A percentile compares a stretch with the other conserved stretches of the same genome.
Conservation (phyloP, 2,113 vertebrate genomes). For the Salvelinus namaycush region DNA sequence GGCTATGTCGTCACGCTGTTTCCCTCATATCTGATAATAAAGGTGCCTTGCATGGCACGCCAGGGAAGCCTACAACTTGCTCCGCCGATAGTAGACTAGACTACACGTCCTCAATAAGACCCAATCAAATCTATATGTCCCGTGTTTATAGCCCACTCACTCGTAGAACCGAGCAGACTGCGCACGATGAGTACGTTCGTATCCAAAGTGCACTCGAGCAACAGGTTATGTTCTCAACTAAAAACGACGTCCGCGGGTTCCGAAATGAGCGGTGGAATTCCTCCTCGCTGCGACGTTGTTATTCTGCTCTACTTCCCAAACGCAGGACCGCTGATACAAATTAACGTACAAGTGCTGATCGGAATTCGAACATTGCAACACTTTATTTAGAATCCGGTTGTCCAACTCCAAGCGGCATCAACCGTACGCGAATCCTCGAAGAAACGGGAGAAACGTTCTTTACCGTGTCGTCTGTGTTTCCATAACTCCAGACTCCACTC, state of each 20-base stretch:
- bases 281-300: neutral
- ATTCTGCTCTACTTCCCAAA: neutral
- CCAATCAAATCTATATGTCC: neutral
- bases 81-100: neutral
- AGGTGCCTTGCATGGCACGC: neutral
- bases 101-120: neutral
- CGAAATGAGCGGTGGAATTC: neutral
- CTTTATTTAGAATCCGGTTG: neutral
- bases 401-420: neutral
- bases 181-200: neutral
- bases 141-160: neutral
- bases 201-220: neutral
- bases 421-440: neutral
- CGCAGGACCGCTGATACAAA: neutral
- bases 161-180: neutral
- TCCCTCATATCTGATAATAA: neutral
- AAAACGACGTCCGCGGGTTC: neutral
- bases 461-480: neutral
- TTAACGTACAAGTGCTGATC: neutral
- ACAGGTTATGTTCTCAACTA: neutral
- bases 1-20: conserved; percentile 42
- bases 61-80: neutral
- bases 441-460: neutral
- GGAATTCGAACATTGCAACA: neutral
- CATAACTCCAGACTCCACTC: neutral